Evolutionary conservation across 2,797 vertebrate genomes (phyloP).

Genomic region (Buphagus erythrorhynchus): DNA sequence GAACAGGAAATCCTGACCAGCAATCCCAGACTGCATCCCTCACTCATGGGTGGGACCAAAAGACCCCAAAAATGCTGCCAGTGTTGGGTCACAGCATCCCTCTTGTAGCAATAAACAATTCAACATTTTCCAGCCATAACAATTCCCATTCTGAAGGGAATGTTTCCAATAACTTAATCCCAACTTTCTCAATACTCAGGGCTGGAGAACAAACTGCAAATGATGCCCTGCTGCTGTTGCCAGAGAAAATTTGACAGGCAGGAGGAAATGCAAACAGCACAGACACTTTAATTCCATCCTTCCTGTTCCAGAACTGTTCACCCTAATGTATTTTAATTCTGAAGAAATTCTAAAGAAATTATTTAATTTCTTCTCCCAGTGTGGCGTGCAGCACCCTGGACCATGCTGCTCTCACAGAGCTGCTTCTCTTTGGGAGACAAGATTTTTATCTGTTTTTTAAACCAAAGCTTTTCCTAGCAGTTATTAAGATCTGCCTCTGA

Average conservation of each 20-base stretch:
- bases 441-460: neutral
- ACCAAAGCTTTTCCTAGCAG: neutral
- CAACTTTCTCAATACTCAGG: neutral
- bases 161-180: neutral
- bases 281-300: neutral
- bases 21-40: neutral
- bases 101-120: neutral
- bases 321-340: fast-evolving
- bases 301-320: neutral
- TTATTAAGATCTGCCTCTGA: neutral
- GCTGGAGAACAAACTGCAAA: neutral
- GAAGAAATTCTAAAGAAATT: neutral
- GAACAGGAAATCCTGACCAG: neutral
- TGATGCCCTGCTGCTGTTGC: neutral
- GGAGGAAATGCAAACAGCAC: neutral
- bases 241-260: neutral
- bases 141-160: neutral
- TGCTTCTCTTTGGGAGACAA: neutral
- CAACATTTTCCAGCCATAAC: neutral
- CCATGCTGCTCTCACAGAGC: neutral
- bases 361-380: neutral
- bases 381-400: neutral
- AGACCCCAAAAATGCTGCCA: neutral
- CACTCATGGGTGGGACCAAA: neutral
- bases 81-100: neutral